These are phyloP conservation scores for Hipparchia semele DNA, from an alignment of 2,888 invertebrate species.

Conservation along the genomic window DNA sequence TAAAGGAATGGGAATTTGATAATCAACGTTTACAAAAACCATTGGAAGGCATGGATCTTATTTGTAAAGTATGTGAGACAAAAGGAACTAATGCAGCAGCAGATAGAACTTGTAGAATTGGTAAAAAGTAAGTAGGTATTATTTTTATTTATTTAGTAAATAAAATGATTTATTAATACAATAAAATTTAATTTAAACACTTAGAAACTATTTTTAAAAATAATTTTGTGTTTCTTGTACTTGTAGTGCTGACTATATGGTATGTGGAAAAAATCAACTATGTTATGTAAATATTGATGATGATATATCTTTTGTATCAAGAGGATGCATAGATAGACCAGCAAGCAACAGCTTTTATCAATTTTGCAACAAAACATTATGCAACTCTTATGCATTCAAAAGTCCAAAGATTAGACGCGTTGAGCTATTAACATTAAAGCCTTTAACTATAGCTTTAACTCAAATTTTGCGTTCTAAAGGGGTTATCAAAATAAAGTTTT, in stretches of 20 bases:
- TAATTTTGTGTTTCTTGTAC: slow-evolving; percentile 26
- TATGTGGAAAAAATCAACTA: slow-evolving; percentile 56
- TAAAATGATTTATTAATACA: not conserved
- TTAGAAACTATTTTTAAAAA: not conserved
- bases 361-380: slow-evolving; percentile 54
- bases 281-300: slow-evolving; percentile 62
- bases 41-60: slow-evolving; percentile 49
- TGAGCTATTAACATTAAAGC: not conserved
- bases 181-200: not conserved
- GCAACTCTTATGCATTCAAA: slow-evolving; percentile 49
- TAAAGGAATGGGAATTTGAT: slow-evolving; percentile 65
- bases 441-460: not conserved
- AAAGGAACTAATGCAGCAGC: slow-evolving; percentile 49
- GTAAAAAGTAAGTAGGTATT: slow-evolving; percentile 53
- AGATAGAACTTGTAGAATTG: slow-evolving; percentile 56
- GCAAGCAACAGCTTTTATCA: slow-evolving; percentile 57
- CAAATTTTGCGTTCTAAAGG: not conserved
- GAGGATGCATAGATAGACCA: slow-evolving; percentile 61
- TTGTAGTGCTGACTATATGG: slow-evolving; percentile 59
- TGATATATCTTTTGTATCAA: slow-evolving; percentile 51
- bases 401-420: not conserved
- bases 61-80: slow-evolving; percentile 65
- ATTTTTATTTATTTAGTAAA: not conserved
- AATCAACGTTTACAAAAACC: slow-evolving; percentile 55
- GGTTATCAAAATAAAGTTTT: not conserved